phyloP scores from a whole-genome alignment of 2,888 invertebrate species.

The Leptinotarsa rubiginosa region DNA sequence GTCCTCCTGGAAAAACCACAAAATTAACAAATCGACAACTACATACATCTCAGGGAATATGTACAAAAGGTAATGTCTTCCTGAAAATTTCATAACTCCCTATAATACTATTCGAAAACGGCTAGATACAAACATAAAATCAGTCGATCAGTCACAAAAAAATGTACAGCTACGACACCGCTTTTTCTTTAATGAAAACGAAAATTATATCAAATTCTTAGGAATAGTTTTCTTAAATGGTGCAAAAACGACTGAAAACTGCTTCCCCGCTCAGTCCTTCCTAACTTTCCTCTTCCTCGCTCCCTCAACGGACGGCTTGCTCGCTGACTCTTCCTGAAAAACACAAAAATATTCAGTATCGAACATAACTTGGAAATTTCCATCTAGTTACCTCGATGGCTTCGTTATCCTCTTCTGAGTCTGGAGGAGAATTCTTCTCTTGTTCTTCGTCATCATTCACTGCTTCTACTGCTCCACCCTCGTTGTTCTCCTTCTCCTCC shows the following conservation, averaged over 20 bases:
- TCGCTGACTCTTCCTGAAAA: neutral
- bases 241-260: neutral
- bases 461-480: conserved; percentile 58
- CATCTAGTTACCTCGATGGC: conserved; percentile 48
- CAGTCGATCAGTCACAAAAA: conserved; percentile 1
- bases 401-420: conserved; percentile 57
- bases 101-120: conserved; percentile 1
- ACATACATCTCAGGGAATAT: conserved; percentile 7
- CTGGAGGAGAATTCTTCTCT: conserved; percentile 58
- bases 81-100: neutral
- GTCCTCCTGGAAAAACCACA: neutral
- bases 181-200: neutral
- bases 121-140: neutral
- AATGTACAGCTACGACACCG: conserved; percentile 1
- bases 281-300: conserved; percentile 63
- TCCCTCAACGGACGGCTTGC: conserved; percentile 49
- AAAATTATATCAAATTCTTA: too few species aligned
- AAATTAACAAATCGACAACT: neutral
- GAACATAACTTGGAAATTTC: neutral
- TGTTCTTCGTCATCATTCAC: conserved; percentile 61
- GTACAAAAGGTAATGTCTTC: neutral
- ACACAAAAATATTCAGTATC: neutral
- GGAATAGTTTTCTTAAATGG: neutral
- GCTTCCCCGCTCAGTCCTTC: conserved; percentile 55
- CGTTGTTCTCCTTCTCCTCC: conserved; percentile 59